phyloP scores from a whole-genome alignment of 2,797 vertebrate species.

The Ctenochaetus hawaiiensis region DNA sequence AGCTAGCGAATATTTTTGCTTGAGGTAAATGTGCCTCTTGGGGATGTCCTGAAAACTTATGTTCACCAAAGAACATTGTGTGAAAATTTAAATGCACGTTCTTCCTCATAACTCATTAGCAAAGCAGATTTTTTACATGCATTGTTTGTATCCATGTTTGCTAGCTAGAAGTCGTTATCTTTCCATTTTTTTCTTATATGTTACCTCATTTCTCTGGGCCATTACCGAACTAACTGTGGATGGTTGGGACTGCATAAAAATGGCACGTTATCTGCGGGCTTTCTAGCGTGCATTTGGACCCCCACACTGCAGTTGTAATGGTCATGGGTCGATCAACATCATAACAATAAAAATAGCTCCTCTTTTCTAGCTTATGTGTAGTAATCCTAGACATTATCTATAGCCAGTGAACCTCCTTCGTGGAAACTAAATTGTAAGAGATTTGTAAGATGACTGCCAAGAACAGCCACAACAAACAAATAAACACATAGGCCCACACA shows the following conservation, averaged over 20 bases:
- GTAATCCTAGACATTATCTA: conserved; percentile 31
- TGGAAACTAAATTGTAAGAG: conserved; percentile 20
- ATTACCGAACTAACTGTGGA: neutral
- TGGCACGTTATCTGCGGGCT: too few species aligned
- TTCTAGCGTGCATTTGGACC: neutral
- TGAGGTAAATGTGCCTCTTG: neutral
- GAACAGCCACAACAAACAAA: conserved; percentile 40
- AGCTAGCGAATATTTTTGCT: neutral
- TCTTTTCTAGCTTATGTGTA: conserved; percentile 5
- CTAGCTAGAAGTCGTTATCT: neutral
- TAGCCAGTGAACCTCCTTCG: conserved; percentile 25
- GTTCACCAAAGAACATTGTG: neutral
- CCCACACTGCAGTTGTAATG: too few species aligned
- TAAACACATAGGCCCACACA: conserved; percentile 36
- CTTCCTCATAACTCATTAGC: neutral
- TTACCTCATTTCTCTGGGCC: neutral
- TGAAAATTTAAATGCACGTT: neutral
- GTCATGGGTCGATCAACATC: neutral
- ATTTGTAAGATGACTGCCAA: conserved; percentile 40
- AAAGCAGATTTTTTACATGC: neutral
- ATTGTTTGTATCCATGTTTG: neutral
- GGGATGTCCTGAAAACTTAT: neutral
- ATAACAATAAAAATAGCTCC: neutral
- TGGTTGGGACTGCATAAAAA: neutral
- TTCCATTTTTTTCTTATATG: too few species aligned